Evolutionary conservation across 2,888 invertebrate genomes (phyloP).

Genomic region (Nudaria mundana): DNA sequence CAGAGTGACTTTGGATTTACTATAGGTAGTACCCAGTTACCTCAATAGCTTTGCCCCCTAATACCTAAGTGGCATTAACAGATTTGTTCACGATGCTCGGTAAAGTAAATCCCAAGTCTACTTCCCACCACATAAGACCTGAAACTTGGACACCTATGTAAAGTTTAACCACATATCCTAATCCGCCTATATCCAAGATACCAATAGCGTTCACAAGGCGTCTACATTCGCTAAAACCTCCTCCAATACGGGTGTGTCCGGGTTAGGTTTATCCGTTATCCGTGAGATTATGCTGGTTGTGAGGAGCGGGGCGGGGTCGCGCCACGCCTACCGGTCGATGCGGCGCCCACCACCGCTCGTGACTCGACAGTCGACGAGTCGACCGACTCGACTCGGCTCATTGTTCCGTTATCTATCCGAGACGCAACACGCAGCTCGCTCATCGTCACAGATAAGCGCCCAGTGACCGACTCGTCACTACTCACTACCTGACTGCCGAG

Average conservation of each 20-base stretch:
- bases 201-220: slow-evolving; percentile 73
- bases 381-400: slow-evolving; percentile 32
- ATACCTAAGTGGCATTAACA: too few relatives aligned
- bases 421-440: slow-evolving; percentile 64
- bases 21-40: too few relatives aligned
- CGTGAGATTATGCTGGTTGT: slow-evolving; percentile 73
- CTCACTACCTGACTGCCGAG: slow-evolving; percentile 19
- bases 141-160: slow-evolving; percentile 35
- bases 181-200: slow-evolving; percentile 69
- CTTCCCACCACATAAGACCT: slow-evolving; percentile 20
- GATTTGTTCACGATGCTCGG: too few relatives aligned
- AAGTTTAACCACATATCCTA: slow-evolving; percentile 59
- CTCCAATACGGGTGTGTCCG: slow-evolving; percentile 66
- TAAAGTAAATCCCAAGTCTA: too few relatives aligned
- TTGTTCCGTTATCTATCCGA: slow-evolving; percentile 75
- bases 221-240: slow-evolving; percentile 66
- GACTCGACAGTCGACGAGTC: too few relatives aligned
- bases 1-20: too few relatives aligned
- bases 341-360: slow-evolving; percentile 48
- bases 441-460: slow-evolving; percentile 62
- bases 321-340: slow-evolving; percentile 79
- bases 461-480: slow-evolving; percentile 43
- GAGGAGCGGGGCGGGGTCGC: slow-evolving; percentile 69
- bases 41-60: too few relatives aligned
- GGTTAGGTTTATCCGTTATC: slow-evolving; percentile 77